Evolutionary conservation across 2,797 vertebrate species (phyloP).

Genomic region (Apodemus agrarius): DNA sequence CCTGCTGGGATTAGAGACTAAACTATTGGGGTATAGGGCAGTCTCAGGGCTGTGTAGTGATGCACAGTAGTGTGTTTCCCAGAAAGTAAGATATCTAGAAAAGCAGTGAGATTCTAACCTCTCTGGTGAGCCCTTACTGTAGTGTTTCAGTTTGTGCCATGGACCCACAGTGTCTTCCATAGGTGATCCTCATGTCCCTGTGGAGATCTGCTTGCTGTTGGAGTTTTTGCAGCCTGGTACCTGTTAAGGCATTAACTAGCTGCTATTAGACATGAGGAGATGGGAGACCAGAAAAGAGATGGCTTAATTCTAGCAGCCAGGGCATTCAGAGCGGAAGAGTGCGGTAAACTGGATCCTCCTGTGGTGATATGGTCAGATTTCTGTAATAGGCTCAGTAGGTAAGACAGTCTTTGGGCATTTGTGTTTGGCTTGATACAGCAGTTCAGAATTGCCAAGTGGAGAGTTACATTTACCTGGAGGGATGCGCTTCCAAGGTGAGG

Average conservation of each 20-base stretch:
- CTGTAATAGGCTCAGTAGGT: not conserved
- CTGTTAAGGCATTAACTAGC: constrained; percentile 32
- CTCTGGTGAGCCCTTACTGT: not conserved
- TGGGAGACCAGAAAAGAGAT: not conserved
- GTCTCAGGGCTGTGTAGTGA: not conserved
- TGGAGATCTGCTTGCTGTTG: constrained; percentile 12
- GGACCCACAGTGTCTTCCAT: not conserved
- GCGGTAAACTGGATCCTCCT: not conserved
- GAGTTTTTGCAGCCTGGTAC: constrained; percentile 5
- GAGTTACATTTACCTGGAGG: constrained; percentile 30
- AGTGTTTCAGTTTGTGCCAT: not conserved
- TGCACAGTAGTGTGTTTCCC: not conserved
- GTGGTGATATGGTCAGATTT: not conserved
- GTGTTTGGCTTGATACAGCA: constrained; percentile 5
- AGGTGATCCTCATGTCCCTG: not conserved
- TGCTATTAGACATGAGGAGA: constrained; percentile 3
- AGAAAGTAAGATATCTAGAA: constrained; percentile 24
- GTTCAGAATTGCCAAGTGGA: constrained; percentile 42
- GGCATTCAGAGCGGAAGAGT: constrained; percentile 29
- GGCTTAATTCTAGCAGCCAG: not conserved
- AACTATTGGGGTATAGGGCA: not conserved
- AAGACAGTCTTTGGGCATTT: not conserved
- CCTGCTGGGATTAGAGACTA: not conserved
- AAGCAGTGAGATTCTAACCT: constrained; percentile 1
- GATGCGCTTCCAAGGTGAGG: constrained; percentile 3